Evolutionary conservation across 2,113 vertebrate species (phyloP).

Genomic region (Passer domesticus): DNA sequence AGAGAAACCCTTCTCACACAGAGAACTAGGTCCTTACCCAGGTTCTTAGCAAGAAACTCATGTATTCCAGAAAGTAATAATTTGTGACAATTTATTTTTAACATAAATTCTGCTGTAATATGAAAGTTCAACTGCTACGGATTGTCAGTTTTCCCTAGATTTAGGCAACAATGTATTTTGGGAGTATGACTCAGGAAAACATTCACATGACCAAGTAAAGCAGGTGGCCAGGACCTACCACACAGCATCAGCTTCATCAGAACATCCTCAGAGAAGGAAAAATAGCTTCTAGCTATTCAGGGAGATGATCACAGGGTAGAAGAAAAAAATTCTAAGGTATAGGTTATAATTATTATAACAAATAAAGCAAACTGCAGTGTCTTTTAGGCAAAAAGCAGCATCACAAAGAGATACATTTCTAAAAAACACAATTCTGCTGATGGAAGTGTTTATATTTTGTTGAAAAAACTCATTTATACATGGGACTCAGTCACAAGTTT

Average conservation of each 20-base stretch:
- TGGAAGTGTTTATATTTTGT: neutral
- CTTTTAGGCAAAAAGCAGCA: no score
- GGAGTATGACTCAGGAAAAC: constrained; percentile 51
- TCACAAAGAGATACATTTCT: neutral
- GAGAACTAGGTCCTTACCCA: neutral
- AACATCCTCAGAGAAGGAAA: constrained; percentile 12
- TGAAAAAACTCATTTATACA: neutral
- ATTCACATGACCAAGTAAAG: constrained; percentile 45
- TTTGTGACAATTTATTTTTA: neutral
- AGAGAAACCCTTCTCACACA: neutral
- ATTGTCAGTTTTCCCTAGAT: constrained; percentile 14
- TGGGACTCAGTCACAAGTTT: neutral
- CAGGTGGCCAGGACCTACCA: constrained; percentile 44
- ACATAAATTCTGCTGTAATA: neutral
- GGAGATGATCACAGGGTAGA: neutral
- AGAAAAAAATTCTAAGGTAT: neutral
- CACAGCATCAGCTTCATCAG: neutral
- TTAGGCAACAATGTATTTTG: constrained; percentile 42
- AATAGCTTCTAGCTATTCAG: neutral
- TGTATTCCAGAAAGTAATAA: neutral
- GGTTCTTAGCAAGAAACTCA: neutral
- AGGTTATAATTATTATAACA: neutral
- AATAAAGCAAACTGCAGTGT: neutral
- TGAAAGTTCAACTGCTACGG: neutral
- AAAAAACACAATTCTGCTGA: neutral